Percentiles rank a stretch among this genome's conserved stretches.
phyloP scores from a whole-genome alignment of 1,140 invertebrate species.

The Artemia franciscana region DNA sequence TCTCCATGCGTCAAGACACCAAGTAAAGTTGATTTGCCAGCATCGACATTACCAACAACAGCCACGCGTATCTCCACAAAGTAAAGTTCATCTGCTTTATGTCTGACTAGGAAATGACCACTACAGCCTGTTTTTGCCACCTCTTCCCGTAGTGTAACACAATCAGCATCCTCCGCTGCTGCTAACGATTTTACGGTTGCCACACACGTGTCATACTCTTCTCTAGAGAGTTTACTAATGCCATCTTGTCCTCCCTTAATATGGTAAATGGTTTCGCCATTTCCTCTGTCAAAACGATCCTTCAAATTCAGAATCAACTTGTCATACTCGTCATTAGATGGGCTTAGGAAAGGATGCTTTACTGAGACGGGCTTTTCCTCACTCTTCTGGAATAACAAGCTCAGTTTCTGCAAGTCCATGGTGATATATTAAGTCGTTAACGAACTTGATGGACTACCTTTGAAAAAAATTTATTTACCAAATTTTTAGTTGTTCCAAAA shows the following conservation, averaged over 20 bases:
- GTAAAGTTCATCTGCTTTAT: constrained; percentile 49
- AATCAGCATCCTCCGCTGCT: constrained; percentile 56
- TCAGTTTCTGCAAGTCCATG: too few relatives aligned
- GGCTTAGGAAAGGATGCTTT: background rate
- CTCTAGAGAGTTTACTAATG: too few relatives aligned
- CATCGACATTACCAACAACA: constrained; percentile 99
- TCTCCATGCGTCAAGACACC: constrained; percentile 95
- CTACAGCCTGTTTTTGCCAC: constrained; percentile 34
- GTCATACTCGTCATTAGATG: background rate
- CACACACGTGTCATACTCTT: constrained; percentile 68
- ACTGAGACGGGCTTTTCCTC: too few relatives aligned
- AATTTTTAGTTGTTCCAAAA: too few relatives aligned
- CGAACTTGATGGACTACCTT: too few relatives aligned
- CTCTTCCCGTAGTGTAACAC: constrained; percentile 47
- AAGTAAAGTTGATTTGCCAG: constrained; percentile 89
- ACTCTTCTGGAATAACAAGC: too few relatives aligned
- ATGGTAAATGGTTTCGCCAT: background rate
- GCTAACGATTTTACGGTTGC: constrained; percentile 68
- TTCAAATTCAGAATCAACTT: background rate
- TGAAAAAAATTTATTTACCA: too few relatives aligned
- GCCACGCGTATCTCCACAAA: constrained; percentile 95
- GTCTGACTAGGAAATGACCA: constrained; percentile 65
- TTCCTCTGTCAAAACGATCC: background rate
- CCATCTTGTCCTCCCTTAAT: background rate
- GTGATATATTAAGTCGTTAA: too few relatives aligned